Evolutionary conservation across 2,888 invertebrate genomes (phyloP), one percentile per base, ranked within the genome.

Genomic region (Entomobrya proxima): DNA sequence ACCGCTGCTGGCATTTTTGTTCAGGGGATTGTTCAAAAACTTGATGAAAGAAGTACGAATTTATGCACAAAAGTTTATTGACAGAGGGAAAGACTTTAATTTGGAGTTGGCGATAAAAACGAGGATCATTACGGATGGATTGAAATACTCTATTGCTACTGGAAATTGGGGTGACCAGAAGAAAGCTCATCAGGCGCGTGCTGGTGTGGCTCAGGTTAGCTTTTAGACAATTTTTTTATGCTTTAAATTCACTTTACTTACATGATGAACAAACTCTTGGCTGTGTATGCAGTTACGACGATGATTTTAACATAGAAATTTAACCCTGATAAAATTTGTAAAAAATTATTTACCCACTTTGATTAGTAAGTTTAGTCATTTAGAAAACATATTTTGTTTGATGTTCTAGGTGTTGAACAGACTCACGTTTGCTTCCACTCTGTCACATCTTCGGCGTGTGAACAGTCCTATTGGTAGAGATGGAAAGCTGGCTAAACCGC

Each of bases 81-180:
- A 99, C 92, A 94, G 97, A 91, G 98, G 98, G 91, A 99, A 99
- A 93, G 99, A 99, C 92, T 99, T 99, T 92, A 98, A 98, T 92
- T 93, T 99, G 90, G 99, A 99, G 92, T 93, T 98, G 86, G 97
- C 97, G 27, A 98, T 99, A 79, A 98, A 98, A 93, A 98, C 99
- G 0, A 96, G 98, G 92, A 97, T 98, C 81, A 99, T 99, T 87
- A 99, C 99, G 0, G 98, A 99, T 92, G 99, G 99, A 37, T 93
- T 99, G 80, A 94, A 98, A 90, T 99, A 99, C 92, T 99, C 99
- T 0, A 93, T 99, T 90, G 99, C 99, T 90, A 99, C 99, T 40
- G 99, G 99, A 47, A 99, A 99, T 92, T 99, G 99, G 99, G 99
- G 99, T 69, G 99, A 99, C 92, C 99, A 99, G 93, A 99, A 99